Percentiles rank a stretch among this genome's conserved stretches.
Conservation (phyloP, 2,797 vertebrate genomes). For the Ceyx erithaca region DNA sequence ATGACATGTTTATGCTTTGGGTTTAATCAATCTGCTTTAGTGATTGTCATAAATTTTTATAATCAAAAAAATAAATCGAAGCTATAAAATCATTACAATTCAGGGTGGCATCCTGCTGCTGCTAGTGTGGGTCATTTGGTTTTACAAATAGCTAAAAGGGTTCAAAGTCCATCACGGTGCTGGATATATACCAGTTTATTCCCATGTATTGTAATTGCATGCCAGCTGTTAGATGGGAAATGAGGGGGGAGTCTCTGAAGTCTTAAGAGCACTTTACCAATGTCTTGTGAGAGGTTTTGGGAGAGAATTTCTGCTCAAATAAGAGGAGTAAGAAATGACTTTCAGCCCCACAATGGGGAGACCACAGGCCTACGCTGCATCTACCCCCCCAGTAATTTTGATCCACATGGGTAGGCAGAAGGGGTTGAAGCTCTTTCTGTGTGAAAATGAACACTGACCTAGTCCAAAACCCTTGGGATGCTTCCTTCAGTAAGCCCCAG, state of each 20-base stretch:
- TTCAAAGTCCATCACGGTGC: neutral
- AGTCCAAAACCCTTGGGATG: accelerated
- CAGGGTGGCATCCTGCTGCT: neutral
- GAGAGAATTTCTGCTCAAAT: neutral
- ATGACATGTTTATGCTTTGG: neutral
- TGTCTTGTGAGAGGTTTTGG: neutral
- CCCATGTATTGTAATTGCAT: neutral
- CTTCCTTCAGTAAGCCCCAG: neutral
- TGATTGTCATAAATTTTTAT: slow-evolving; percentile 4
- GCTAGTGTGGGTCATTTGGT: neutral
- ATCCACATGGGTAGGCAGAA: accelerated
- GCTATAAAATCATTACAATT: neutral
- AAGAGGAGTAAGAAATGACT: neutral
- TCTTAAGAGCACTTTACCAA: neutral
- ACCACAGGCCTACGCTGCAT: neutral
- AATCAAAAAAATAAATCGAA: neutral
- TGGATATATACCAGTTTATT: neutral
- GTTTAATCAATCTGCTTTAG: slow-evolving; percentile 23
- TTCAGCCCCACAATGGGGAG: neutral
- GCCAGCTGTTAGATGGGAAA: neutral
- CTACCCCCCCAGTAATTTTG: neutral
- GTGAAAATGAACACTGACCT: neutral
- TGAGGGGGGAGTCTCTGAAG: neutral
- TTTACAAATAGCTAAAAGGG: neutral
- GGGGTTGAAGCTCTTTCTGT: neutral